phyloP scores from a whole-genome alignment of 2,113 vertebrate species.

The Eolophus roseicapilla region DNA sequence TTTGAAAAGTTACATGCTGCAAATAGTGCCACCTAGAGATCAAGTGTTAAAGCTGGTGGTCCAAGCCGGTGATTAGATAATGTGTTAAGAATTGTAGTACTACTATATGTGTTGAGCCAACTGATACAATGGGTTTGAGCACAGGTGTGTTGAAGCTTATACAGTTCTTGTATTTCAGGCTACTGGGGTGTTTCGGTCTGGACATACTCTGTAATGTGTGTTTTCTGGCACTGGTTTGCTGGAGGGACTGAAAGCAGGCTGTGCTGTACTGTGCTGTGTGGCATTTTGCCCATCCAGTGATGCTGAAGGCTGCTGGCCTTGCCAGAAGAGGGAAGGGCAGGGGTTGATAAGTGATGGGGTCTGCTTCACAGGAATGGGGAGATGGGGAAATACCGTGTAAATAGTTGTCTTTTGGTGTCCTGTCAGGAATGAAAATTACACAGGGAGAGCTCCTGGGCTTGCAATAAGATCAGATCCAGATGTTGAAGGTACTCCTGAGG shows the following conservation, averaged over 20 bases:
- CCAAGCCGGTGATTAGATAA: fast-evolving
- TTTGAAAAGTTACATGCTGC: fast-evolving
- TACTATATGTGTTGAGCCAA: fast-evolving
- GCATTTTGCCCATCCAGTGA: fast-evolving
- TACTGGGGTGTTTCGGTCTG: fast-evolving
- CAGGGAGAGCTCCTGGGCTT: not conserved
- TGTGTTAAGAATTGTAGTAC: fast-evolving
- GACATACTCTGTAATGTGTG: fast-evolving
- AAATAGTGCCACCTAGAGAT: not conserved
- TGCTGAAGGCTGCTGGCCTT: not conserved
- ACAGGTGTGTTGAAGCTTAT: fast-evolving
- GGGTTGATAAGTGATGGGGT: not conserved
- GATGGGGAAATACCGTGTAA: no score
- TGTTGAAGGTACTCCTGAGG: not conserved
- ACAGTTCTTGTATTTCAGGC: not conserved
- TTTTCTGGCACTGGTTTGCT: not conserved
- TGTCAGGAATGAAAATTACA: no score
- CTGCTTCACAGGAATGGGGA: not conserved
- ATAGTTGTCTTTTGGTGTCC: not conserved
- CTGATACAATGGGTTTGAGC: fast-evolving
- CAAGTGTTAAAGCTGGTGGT: fast-evolving
- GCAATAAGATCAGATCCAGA: not conserved
- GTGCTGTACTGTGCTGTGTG: fast-evolving
- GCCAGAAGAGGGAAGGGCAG: not conserved
- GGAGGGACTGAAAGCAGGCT: not conserved